Percentiles rank a stretch among this genome's conserved stretches.
phyloP scores from a whole-genome alignment of 1,140 invertebrate genomes.

The Drosophila parvula region DNA sequence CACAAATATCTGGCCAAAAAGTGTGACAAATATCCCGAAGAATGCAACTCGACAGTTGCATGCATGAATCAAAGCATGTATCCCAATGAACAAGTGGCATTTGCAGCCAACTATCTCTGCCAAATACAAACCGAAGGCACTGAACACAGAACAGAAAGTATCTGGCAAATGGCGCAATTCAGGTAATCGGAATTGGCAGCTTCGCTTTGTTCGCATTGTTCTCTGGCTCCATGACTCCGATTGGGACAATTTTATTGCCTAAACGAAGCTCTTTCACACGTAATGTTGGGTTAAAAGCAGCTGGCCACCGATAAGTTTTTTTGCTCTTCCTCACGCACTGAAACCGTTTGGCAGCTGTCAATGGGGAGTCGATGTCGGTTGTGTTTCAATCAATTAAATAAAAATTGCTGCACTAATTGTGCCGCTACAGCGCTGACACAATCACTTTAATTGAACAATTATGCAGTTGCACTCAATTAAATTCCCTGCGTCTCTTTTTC shows the following conservation, averaged over 20 bases:
- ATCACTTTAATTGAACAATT: conserved; percentile 78
- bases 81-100: conserved; percentile 41
- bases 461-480: conserved; percentile 78
- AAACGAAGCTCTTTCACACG: conserved; percentile 25
- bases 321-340: conserved; percentile 45
- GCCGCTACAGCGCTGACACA: conserved; percentile 44
- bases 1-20: conserved; percentile 28
- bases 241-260: conserved; percentile 44
- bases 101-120: conserved; percentile 30
- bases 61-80: conserved; percentile 34
- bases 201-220: conserved; percentile 35
- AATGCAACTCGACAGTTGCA: conserved; percentile 26
- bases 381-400: conserved; percentile 65
- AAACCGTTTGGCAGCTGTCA: conserved; percentile 32
- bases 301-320: conserved; percentile 31
- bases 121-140: conserved; percentile 4
- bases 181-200: conserved; percentile 48
- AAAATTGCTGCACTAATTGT: conserved; percentile 70
- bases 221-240: not conserved
- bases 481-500: conserved; percentile 39
- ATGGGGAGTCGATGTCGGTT: conserved; percentile 46
- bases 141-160: conserved; percentile 42
- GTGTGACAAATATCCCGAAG: conserved; percentile 29
- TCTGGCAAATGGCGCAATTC: conserved; percentile 39
- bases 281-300: conserved; percentile 18